Evolutionary conservation across 2,888 invertebrate genomes (phyloP).

Genomic region (Drepanosiphum platanoidis): DNA sequence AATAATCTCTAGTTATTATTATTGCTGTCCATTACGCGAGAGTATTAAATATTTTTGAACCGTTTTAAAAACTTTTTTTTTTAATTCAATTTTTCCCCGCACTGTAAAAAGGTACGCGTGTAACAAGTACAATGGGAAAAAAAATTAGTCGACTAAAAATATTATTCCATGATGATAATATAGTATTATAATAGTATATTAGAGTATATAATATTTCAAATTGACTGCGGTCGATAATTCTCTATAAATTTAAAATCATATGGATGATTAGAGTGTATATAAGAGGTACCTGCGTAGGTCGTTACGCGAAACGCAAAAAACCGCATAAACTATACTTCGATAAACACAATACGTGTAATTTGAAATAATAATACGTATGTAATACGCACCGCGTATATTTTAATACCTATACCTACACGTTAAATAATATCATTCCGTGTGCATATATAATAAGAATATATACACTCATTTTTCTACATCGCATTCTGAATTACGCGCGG

Average conservation of each 20-base stretch:
- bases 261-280: neutral
- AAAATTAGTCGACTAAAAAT: neutral
- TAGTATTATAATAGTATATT: neutral
- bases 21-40: neutral
- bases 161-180: neutral
- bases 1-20: too few relatives aligned
- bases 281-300: too few relatives aligned
- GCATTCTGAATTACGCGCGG: neutral
- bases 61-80: constrained; percentile 6
- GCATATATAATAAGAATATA: too few relatives aligned
- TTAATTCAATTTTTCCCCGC: neutral
- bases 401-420: neutral
- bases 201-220: neutral
- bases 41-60: neutral
- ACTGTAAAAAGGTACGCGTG: neutral
- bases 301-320: neutral
- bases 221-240: neutral
- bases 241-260: neutral
- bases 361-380: neutral
- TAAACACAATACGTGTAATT: neutral
- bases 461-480: neutral
- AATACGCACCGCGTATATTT: neutral
- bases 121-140: neutral
- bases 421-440: neutral
- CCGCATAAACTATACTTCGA: neutral